Base-by-base conservation (phyloP, 2,888 invertebrate genomes). In the Drosophila putrida region DNA sequence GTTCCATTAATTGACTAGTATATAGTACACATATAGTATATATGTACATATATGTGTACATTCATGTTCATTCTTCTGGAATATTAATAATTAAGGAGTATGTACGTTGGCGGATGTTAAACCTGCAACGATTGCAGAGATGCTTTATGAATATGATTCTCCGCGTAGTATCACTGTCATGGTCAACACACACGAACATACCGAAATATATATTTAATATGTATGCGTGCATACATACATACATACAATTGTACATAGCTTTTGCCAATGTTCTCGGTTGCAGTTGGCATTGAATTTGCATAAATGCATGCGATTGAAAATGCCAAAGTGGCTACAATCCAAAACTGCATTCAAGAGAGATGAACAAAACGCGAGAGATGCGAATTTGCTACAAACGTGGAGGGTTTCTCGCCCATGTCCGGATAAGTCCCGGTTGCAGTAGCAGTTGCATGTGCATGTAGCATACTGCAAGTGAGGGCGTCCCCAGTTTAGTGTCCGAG, bases 271-370 rank as follows among this genome's bases (percentile, higher is more conserved):
- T 57, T 50, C 51, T 70, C 64, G 64, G 59, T 65, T 78, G 78
- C 71, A 78, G 67, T 78, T 77, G 78, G 81, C 74, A 80, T 77
- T 78, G 81, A 79, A 81, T 79, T 78, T 79, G 82, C 82, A 79
- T 79, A 79, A 75, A 79, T 81, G 82, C 82, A 78, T 81, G 65
- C 78, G 68, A 75, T 78, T 69, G 82, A 75, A 71, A 78, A 78
- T 75, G 75, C 63, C 64, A 77, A 78, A 78, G 81, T 78, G 81
- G 81, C 78, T 80, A 63, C 60, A 38, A 36, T 51, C 51, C 51
- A 51, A 50, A 51, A 51, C 38, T 51, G 38, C 51, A 64, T 46
- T 65, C 35, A 25, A 20, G 20, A 49, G 49, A 49, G 20, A n/a
- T 64, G 70, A 53, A 65, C 74, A 66, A 54, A 74, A 64, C 62